Percentiles rank a stretch among this genome's conserved stretches.
phyloP scores from a whole-genome alignment of 64 coral and sea anemone species.

The Astreopora myriophthalma region DNA sequence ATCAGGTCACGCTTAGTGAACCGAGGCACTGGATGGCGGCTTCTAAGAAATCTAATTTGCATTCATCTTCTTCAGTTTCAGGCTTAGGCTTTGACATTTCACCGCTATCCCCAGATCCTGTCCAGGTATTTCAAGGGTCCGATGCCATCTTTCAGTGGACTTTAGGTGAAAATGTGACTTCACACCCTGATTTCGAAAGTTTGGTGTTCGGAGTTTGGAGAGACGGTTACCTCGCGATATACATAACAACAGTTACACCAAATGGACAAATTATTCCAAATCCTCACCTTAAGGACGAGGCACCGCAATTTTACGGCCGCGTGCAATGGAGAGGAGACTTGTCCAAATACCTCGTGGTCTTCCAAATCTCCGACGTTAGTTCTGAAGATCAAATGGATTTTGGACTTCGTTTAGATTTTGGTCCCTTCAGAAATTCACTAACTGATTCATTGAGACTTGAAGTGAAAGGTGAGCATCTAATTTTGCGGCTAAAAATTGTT shows the following conservation, averaged over 20 bases:
- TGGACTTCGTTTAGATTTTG: not conserved
- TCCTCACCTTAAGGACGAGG: not conserved
- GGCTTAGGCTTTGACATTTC: not conserved
- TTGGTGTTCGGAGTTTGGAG: not conserved
- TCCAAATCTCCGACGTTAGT: not conserved
- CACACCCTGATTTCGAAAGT: not conserved
- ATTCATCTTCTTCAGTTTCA: not conserved
- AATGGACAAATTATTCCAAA: not conserved
- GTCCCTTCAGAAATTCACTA: not conserved
- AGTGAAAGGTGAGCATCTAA: not conserved
- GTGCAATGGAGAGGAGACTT: slow-evolving; percentile 10
- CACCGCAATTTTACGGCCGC: not conserved
- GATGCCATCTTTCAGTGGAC: not conserved
- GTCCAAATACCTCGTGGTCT: not conserved
- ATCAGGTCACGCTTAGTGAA: no score
- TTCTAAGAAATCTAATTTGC: no score
- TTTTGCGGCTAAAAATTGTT: not conserved
- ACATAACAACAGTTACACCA: not conserved
- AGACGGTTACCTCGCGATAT: not conserved
- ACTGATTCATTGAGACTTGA: not conserved
- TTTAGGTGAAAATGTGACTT: not conserved
- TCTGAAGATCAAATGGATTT: not conserved
- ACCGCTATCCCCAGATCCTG: not conserved
- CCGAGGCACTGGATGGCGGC: no score
- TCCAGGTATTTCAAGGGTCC: not conserved